Conservation (phyloP, 2,797 vertebrate genomes). For the Mus caroli region DNA sequence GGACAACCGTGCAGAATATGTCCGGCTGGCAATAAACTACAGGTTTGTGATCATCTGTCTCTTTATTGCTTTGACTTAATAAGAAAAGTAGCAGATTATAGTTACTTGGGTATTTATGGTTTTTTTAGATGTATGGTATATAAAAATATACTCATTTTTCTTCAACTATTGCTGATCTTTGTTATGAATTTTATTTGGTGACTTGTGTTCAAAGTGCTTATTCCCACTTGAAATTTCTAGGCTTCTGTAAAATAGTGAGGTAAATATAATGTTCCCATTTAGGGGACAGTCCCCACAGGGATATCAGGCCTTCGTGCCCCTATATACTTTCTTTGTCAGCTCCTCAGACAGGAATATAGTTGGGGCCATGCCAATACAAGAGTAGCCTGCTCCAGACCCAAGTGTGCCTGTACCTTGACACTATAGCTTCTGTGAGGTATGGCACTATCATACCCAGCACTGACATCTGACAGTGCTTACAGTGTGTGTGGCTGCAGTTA, state of each 20-base stretch:
- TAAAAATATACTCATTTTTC: not conserved
- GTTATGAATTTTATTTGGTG: not conserved
- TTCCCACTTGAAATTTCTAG: not conserved
- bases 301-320: not conserved
- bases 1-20: constrained; percentile 97
- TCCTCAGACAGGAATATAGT: not conserved
- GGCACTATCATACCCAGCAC: no score
- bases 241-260: not conserved
- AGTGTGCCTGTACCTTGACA: no score
- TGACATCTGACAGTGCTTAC: not conserved
- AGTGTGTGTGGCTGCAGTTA: not conserved
- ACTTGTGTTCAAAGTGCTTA: not conserved
- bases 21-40: constrained; percentile 98
- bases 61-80: not conserved
- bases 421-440: accelerated
- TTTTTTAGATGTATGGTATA: not conserved
- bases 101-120: not conserved
- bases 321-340: not conserved
- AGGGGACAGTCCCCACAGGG: no score
- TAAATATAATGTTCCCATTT: not conserved
- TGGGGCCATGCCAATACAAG: not conserved
- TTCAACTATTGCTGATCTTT: not conserved
- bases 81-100: not conserved
- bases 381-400: not conserved
- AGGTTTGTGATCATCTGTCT: constrained; percentile 89